Base-by-base conservation (phyloP, 1,140 invertebrate species). In the Capitella teleta region DNA sequence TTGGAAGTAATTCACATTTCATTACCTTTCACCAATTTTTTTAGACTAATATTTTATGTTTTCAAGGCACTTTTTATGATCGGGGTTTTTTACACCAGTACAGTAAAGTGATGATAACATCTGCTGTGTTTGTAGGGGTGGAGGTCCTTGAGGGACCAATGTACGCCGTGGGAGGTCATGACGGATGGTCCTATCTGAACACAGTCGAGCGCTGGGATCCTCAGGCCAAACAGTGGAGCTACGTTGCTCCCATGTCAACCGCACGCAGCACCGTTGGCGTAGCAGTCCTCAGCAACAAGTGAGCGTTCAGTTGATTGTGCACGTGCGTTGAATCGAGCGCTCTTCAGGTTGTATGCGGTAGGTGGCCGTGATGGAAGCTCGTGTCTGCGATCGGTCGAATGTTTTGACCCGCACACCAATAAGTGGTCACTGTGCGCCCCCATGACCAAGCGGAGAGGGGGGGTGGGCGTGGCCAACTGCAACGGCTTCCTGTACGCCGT, bases 101-200 rank as follows among this genome's bases (percentile, higher is more conserved):
- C n/a, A n/a, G n/a, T n/a, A n/a, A n/a, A n/a, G n/a, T n/a, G n/a
- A 32, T 32, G n/a, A 32, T n/a, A 32, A 32, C n/a, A 10, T 8
- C n/a, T 32, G 8, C 30, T 10, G 8, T 32, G 30, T 32, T 43
- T 58, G 28, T 54, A 80, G 88, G 88, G 28, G 87, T 95, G 23
- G 88, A 86, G 2, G 83, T 91, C 8, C 73, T 95, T 30, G 83
- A 81, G 41, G 86, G 87, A 0, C 87, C 87, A 1, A 77, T 96
- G 38, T 96, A 95, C 74, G 90, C 89, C 5, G 87, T 95, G 6
- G 91, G 90, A 24, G 92, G 90, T 14, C 89, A 95, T 66, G 91
- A 95, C 74, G 85, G 82, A 28, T 94, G 89, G 89, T 89, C 87
- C 60, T 95, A 93, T 68, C 73, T 93, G 10, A 89, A 88, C 65